phyloP scores from a whole-genome alignment of 2,888 invertebrate species.

The Ophion obscuratus region DNA sequence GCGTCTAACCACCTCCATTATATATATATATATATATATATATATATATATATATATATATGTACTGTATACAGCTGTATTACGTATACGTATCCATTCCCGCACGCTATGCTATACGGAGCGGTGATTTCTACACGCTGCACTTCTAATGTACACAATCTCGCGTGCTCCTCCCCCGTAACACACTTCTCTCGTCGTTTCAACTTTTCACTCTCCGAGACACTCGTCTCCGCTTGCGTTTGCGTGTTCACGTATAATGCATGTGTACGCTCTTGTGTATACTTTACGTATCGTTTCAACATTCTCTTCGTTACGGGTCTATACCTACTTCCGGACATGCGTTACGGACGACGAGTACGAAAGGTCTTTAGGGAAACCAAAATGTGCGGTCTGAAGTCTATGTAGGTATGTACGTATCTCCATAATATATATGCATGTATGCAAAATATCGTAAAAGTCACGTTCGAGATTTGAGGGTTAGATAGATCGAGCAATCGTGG shows the following conservation, averaged over 20 bases:
- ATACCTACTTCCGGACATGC: constrained; percentile 29
- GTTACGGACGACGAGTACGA: constrained; percentile 39
- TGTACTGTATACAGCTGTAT: neutral
- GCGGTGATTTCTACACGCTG: constrained; percentile 59
- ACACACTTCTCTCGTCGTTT: constrained; percentile 42
- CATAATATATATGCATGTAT: neutral
- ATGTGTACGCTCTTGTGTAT: constrained; percentile 16
- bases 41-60: neutral
- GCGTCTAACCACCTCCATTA: constrained; percentile 27
- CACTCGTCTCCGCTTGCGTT: constrained; percentile 35
- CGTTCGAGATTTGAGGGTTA: neutral
- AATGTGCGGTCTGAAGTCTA: constrained; percentile 1
- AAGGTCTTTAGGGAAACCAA: neutral
- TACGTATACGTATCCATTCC: constrained; percentile 22
- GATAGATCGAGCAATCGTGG: neutral
- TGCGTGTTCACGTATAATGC: constrained; percentile 12
- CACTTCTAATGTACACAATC: constrained; percentile 39
- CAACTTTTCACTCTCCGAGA: constrained; percentile 45
- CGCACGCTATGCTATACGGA: constrained; percentile 42
- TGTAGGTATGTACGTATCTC: neutral
- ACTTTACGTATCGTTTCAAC: constrained; percentile 42
- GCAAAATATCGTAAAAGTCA: neutral
- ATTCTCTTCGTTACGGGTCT: constrained; percentile 42
- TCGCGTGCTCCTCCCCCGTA: constrained; percentile 40
- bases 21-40: constrained; percentile 1